Evolutionary conservation across 1,140 invertebrate genomes (phyloP), one percentile per base, ranked within the genome.

Genomic region (Megathymus violae): DNA sequence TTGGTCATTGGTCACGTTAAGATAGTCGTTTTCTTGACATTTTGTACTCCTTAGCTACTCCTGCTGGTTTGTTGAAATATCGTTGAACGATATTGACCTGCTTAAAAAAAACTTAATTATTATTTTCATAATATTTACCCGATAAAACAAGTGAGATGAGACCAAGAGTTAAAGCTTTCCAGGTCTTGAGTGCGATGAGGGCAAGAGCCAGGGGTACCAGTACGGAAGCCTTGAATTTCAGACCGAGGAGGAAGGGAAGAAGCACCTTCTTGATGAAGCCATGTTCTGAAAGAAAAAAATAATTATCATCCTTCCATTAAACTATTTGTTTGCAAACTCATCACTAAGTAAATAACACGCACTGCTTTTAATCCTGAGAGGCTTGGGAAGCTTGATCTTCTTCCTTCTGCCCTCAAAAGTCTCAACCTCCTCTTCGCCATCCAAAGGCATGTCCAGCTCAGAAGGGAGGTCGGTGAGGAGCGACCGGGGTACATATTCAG

Each of bases 191-290:
- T 0, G 96, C 96, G 76, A 97, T 97, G 43, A 97, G 89, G 47
- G 95, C 95, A 14, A 97, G 91, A 4, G 95, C 95, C 19, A 97
- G 80, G 0, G 96, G 96, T 7, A 96, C 95, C 70, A 97, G 82
- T 10, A 96, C 95, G 0, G 95, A 95, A 25, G 96, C 94, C 88
- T 97, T 97, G 91, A 97, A 96, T 85, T 97, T 97, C 56, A 97
- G 89, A 68, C 96, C 96, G 61, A 97, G 89, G 17, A 97, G 91
- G 93, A 97, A 97, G 13, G 96, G 96, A 59, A 97, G 93, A 76
- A 97, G 92, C 16, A 96, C 94, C 87, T 96, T 96, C 86, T 96
- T 96, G 15, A 97, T 94, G 85, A 96, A 94, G 76, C 95, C 94
- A 74, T 96, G 93, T 85, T 95, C 95, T 95, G 82, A 4, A 85